phyloP scores from a whole-genome alignment of 2,888 invertebrate genomes.

The Allygus modestus region DNA sequence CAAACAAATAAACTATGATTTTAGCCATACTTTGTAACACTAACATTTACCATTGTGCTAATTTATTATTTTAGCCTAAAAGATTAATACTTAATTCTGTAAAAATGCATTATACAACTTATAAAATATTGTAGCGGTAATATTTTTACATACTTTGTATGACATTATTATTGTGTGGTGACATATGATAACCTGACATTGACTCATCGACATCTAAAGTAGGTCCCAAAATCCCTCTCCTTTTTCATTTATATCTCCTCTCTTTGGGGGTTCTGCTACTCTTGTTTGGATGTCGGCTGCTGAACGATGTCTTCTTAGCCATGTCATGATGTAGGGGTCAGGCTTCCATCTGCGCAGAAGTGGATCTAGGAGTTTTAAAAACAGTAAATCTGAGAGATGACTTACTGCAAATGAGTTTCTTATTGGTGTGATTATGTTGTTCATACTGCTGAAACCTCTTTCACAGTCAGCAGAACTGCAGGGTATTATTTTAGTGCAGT shows the following conservation, averaged over 20 bases:
- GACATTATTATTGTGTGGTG: not conserved
- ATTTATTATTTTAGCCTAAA: too few species aligned
- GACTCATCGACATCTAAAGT: conserved; percentile 2
- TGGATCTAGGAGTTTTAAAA: not conserved
- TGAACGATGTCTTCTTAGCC: conserved; percentile 5
- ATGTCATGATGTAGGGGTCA: not conserved
- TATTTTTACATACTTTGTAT: too few species aligned
- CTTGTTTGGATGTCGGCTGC: conserved; percentile 14
- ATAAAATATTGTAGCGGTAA: too few species aligned
- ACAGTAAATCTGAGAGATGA: not conserved
- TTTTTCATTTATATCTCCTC: not conserved
- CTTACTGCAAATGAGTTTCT: not conserved
- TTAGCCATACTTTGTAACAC: too few species aligned
- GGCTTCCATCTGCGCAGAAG: not conserved
- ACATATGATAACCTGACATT: not conserved
- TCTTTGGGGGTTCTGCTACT: not conserved
- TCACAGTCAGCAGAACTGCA: conserved; percentile 17
- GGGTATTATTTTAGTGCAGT: not conserved
- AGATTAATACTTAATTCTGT: too few species aligned
- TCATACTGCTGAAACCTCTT: conserved; percentile 9
- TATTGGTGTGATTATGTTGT: not conserved
- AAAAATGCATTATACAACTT: too few species aligned
- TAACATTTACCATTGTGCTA: too few species aligned
- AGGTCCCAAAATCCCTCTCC: not conserved
- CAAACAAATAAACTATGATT: too few species aligned